phyloP scores from a whole-genome alignment of 2,113 vertebrate genomes.

The Cololabis saira region DNA sequence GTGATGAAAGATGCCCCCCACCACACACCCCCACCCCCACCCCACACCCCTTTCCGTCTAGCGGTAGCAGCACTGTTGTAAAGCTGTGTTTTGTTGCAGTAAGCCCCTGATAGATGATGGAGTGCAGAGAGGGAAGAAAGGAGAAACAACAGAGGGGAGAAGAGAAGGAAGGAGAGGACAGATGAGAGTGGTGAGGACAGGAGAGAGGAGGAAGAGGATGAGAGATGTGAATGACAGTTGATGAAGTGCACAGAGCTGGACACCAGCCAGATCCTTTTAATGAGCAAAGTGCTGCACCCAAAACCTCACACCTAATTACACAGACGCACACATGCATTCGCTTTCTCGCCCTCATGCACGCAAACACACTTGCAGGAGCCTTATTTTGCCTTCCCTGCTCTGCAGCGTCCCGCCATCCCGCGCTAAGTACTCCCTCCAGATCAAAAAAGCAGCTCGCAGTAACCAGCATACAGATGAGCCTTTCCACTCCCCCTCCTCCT shows the following conservation, averaged over 20 bases:
- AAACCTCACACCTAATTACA: constrained; percentile 70
- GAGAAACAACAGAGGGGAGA: too few species aligned
- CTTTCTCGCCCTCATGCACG: constrained; percentile 17
- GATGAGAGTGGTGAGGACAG: constrained; percentile 35
- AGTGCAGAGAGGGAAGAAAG: constrained; percentile 2
- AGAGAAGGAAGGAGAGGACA: too few species aligned
- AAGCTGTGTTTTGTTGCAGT: constrained; percentile 41
- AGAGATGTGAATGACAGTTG: constrained; percentile 75
- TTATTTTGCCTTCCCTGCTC: constrained; percentile 65
- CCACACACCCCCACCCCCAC: not conserved
- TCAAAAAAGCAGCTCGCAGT: constrained; percentile 75
- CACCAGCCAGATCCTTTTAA: constrained; percentile 76
- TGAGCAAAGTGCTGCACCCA: constrained; percentile 76
- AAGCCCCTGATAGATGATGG: constrained; percentile 19
- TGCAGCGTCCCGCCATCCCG: constrained; percentile 68
- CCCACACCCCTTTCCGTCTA: not conserved
- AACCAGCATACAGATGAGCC: constrained; percentile 81
- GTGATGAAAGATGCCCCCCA: constrained; percentile 14
- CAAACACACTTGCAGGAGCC: constrained; percentile 47
- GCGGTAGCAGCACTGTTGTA: constrained; percentile 13
- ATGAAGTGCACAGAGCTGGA: constrained; percentile 79
- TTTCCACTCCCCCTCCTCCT: constrained; percentile 41
- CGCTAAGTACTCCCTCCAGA: constrained; percentile 76
- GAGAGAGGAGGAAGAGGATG: constrained; percentile 53
- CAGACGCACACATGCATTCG: constrained; percentile 27